These are phyloP conservation scores for Ecdyonurus torrentis DNA, from an alignment of 2,888 invertebrate genomes.

Conservation along the genomic window DNA sequence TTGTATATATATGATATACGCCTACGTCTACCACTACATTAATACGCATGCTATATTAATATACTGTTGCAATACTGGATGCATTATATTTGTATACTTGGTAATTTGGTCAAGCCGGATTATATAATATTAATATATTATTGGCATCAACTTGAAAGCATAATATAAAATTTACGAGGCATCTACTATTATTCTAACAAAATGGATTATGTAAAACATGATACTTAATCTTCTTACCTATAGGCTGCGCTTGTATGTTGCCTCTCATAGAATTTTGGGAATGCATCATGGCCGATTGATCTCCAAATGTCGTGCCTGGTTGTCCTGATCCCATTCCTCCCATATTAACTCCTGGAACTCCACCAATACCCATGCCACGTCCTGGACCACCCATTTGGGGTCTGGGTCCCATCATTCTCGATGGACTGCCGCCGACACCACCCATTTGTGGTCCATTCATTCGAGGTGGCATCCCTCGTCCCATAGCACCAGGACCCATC, in stretches of 20 bases:
- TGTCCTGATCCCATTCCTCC: conserved; percentile 9
- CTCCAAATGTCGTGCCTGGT: conserved; percentile 6
- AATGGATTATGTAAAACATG: too few relatives aligned
- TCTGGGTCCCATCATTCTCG: conserved; percentile 11
- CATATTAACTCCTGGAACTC: too few relatives aligned
- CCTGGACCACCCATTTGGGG: conserved; percentile 8
- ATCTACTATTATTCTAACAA: not conserved
- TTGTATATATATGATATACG: too few relatives aligned
- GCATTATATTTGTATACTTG: not conserved
- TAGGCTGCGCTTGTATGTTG: not conserved
- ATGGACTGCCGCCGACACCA: not conserved
- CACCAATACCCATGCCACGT: conserved; percentile 13
- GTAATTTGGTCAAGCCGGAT: not conserved
- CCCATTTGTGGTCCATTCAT: not conserved
- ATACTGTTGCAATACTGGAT: not conserved
- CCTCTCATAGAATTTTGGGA: not conserved
- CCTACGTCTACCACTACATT: not conserved
- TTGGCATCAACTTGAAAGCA: not conserved
- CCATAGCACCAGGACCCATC: not conserved
- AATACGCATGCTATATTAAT: not conserved
- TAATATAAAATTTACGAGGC: not conserved
- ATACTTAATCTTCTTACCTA: not conserved
- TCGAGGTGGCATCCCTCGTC: not conserved
- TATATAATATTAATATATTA: not conserved
- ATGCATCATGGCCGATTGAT: conserved; percentile 4